Evolutionary conservation across 2,113 vertebrate species (phyloP).

Genomic region (Bos taurus): DNA sequence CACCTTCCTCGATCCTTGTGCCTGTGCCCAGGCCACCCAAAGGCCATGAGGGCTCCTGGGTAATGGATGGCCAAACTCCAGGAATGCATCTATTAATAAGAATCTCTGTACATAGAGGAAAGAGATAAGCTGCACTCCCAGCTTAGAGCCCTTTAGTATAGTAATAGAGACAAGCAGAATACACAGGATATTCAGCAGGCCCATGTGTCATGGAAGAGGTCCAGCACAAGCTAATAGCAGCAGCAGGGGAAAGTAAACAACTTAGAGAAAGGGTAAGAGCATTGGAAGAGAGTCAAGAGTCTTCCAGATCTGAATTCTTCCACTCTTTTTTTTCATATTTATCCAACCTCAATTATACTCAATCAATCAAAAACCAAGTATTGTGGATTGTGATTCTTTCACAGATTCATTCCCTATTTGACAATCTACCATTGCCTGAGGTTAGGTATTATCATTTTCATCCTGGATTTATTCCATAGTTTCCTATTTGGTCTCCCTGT

Average conservation of each 20-base stretch:
- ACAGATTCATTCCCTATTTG: not conserved
- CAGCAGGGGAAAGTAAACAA: constrained; percentile 42
- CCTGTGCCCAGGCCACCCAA: not conserved
- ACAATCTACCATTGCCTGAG: not conserved
- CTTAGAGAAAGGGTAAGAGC: constrained; percentile 30
- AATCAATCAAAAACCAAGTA: not conserved
- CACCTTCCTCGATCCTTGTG: not conserved
- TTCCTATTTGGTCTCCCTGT: not conserved
- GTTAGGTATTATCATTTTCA: not conserved
- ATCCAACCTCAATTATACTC: not conserved
- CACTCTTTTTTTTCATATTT: constrained; percentile 23
- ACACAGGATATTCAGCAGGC: constrained; percentile 24
- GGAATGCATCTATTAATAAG: constrained; percentile 27
- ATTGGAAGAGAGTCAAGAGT: constrained; percentile 12
- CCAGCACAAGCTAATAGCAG: constrained; percentile 39
- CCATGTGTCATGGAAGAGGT: constrained; percentile 32
- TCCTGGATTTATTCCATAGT: not conserved
- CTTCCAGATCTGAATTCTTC: not conserved
- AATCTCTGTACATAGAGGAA: constrained; percentile 24
- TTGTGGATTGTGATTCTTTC: not conserved
- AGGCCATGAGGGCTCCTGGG: not conserved
- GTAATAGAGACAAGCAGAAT: constrained; percentile 5
- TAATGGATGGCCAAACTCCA: not conserved
- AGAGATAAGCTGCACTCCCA: not conserved
- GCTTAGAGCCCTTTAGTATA: not conserved